Evolutionary conservation across 2,797 vertebrate species (phyloP), one percentile per base, ranked within the genome.

Genomic region (Microctenopoma stevenorrisi): DNA sequence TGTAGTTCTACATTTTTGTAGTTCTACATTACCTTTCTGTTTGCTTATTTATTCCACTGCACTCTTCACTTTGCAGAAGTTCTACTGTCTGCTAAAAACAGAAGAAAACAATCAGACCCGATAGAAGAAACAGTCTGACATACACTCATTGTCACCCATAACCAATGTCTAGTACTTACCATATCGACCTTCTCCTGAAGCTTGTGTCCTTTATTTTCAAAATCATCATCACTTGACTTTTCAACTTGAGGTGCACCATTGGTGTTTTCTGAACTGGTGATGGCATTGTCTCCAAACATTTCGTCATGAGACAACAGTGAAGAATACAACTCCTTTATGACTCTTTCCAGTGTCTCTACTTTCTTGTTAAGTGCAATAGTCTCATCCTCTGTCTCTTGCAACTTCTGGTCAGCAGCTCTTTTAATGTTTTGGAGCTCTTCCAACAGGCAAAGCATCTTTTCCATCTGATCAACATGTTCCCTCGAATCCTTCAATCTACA

Each of bases 391-490:
- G 91, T 90, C 44, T 95, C 94, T 70, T 87, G 92, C 68, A 94
- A 81, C 87, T 92, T 93, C 64, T 92, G 80, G 11, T 94, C 92
- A 25, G 89, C 88, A 3, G 90, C 85, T 47, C 85, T 86, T 76
- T 85, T 94, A 68, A 93, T 90, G 64, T 85, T 85, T 84, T 95
- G 92, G 50, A 96, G 88, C 65, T 96, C 94, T 51, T 74, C 86
- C 79, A 95, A 89, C 33, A 95, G 81, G 55, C 33, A 78, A 72
- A 95, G 89, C 52, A 95, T 89, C 79, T 93, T 90, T 75, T 75
- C 89, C 89, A 94, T 91, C 62, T 91, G 81, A 37, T 88, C 86
- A 22, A 92, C 86, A 14, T 93, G 93, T 44, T 85, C 91, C 47
- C 86, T 91, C 0, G 81, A 91, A 70, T 95, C 94, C 63, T 90